Evolutionary conservation across 1,140 invertebrate species (phyloP).

Genomic region (Penaeus indicus): DNA sequence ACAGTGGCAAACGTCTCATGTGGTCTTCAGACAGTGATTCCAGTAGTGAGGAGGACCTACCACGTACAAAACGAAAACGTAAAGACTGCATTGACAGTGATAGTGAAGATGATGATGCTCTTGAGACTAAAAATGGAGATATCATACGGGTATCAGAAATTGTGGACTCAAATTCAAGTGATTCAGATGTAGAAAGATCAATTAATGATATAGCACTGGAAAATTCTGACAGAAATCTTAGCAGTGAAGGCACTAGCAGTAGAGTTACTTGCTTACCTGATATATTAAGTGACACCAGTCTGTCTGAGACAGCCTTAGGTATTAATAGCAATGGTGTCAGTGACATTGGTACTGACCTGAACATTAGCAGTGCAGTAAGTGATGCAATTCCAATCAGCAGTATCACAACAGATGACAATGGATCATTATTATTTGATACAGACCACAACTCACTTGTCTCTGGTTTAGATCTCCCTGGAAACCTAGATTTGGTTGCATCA

Average conservation of each 20-base stretch:
- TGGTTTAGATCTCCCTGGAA: conserved; percentile 45
- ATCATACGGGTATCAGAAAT: conserved; percentile 50
- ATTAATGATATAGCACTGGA: neutral
- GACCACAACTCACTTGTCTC: conserved; percentile 45
- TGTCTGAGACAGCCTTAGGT: conserved; percentile 47
- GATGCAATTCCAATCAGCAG: conserved; percentile 56
- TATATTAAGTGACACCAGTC: conserved; percentile 46
- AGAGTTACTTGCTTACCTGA: conserved; percentile 44
- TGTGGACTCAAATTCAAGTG: conserved; percentile 51
- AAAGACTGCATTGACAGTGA: conserved; percentile 51
- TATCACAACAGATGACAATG: conserved; percentile 50
- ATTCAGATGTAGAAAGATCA: conserved; percentile 44
- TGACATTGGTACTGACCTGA: conserved; percentile 50
- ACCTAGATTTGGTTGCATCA: conserved; percentile 25
- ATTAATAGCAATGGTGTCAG: conserved; percentile 42
- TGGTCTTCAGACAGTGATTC: conserved; percentile 53
- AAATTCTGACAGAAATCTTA: conserved; percentile 31
- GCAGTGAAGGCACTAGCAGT: conserved; percentile 48
- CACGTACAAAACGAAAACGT: conserved; percentile 40
- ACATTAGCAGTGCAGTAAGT: conserved; percentile 49
- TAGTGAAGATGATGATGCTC: conserved; percentile 37
- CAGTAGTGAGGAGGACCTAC: conserved; percentile 35
- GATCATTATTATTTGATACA: conserved; percentile 47
- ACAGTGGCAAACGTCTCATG: conserved; percentile 38
- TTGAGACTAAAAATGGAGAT: conserved; percentile 47